These are phyloP conservation scores for Diadumene lineata DNA, from an alignment of 92 coral and sea anemone genomes.

Conservation along the genomic window DNA sequence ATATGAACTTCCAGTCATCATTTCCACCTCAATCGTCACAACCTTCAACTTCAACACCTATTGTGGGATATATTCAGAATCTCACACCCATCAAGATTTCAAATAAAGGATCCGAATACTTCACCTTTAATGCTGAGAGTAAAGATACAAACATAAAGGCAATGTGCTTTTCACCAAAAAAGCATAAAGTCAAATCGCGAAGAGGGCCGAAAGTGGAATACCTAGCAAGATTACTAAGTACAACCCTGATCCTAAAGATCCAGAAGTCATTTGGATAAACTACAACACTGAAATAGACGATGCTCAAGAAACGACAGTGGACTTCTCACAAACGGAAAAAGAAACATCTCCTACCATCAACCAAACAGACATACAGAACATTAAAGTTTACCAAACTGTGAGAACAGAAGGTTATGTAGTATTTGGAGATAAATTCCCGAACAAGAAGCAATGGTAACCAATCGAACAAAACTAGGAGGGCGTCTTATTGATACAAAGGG, in stretches of 20 bases:
- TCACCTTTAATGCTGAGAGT: neutral
- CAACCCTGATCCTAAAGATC: slow-evolving; percentile 31
- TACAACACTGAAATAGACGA: slow-evolving; percentile 40
- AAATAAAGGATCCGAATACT: neutral
- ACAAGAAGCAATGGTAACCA: neutral
- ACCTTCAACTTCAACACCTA: neutral
- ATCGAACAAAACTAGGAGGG: neutral
- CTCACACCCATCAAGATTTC: neutral
- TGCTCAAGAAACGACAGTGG: slow-evolving; percentile 27
- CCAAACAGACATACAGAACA: neutral
- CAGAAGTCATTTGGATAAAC: slow-evolving; percentile 49
- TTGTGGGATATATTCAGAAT: neutral
- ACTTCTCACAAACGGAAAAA: too few relatives aligned
- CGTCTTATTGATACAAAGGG: neutral
- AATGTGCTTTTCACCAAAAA: neutral
- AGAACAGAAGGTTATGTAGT: neutral
- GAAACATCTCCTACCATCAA: too few relatives aligned
- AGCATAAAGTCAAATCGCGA: neutral
- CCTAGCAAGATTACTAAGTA: slow-evolving; percentile 47
- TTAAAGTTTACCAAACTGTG: neutral
- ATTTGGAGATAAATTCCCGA: neutral
- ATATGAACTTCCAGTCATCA: neutral
- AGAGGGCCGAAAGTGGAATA: slow-evolving; percentile 14
- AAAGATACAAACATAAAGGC: neutral
- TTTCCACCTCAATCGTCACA: neutral